Evolutionary conservation across 2,113 vertebrate species (phyloP).

Genomic region (Zosterops borbonicus): DNA sequence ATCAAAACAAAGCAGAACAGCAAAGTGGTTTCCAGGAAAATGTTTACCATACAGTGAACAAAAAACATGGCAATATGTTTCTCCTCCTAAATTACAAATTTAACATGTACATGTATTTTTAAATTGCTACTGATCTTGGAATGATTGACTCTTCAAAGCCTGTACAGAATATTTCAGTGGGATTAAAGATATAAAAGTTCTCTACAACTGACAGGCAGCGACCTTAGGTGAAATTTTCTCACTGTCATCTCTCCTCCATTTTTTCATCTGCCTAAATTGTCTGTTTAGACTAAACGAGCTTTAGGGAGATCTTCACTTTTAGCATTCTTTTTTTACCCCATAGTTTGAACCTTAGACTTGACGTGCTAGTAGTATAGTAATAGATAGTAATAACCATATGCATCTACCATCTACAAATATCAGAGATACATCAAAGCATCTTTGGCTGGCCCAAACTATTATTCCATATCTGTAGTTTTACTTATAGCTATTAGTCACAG

Average conservation of each 20-base stretch:
- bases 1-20: background rate
- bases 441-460: background rate
- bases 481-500: background rate
- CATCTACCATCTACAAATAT: background rate
- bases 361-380: background rate
- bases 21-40: background rate
- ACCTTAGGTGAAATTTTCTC: background rate
- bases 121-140: background rate
- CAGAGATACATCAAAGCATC: background rate
- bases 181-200: background rate
- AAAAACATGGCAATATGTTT: background rate
- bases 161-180: background rate
- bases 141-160: background rate
- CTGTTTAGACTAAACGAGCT: background rate
- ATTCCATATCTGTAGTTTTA: background rate
- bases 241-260: background rate
- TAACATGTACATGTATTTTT: background rate
- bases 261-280: background rate
- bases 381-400: background rate
- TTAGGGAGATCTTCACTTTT: background rate
- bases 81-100: background rate
- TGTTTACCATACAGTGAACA: background rate
- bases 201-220: rapidly evolving
- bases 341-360: background rate
- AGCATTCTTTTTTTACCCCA: background rate